Base-by-base conservation (phyloP, 2,797 vertebrate species). In the Sylvilagus floridanus region DNA sequence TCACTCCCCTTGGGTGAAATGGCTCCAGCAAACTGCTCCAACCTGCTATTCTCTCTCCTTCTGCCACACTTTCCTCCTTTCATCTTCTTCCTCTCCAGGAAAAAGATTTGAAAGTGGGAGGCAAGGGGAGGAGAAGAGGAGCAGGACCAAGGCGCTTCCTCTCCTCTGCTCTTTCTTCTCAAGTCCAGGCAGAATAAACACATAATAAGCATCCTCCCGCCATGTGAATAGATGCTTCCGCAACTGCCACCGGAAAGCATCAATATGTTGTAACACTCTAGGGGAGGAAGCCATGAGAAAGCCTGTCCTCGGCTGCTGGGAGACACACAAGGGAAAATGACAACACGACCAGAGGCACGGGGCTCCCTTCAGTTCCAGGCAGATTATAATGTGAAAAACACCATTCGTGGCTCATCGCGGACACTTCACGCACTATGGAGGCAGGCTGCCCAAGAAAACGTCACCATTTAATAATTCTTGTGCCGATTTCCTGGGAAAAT, bases 121-220 rank as follows among this genome's bases (percentile, higher is more conserved):
- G 26, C 11, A 32, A 30, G 69, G 60, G 28, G 72, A 87, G 66
- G 73, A 66, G 73, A 21, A 52, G 13, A 37, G 16, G 24, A 52
- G 28, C 47, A 66, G 0, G 26, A 50, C 22, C 42, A 22, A 10
- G 66, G 14, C 16, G 28, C 8, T n/a, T 19, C 32, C n/a, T 50
- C 63, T 13, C 62, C 22, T 73, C 35, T 37, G 37, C 35, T n/a
- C 75, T 62, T 86, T 26, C 60, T 10, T 10, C 52, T 88, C 73
- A 73, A 50, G 69, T 72, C 71, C 37, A 69, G 87, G 79, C 62
- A 52, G 65, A 93, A 78, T 35, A 26, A 76, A 92, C 83, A 57
- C 75, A 32, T 57, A 88, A 92, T 42, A 81, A 94, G n/a, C 54
- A 71, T 93, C 84, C 86, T 95, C 81, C 88, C 84, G 7, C 77